phyloP scores from a whole-genome alignment of 2,888 invertebrate genomes.

The Blastobasis lacticolella region DNA sequence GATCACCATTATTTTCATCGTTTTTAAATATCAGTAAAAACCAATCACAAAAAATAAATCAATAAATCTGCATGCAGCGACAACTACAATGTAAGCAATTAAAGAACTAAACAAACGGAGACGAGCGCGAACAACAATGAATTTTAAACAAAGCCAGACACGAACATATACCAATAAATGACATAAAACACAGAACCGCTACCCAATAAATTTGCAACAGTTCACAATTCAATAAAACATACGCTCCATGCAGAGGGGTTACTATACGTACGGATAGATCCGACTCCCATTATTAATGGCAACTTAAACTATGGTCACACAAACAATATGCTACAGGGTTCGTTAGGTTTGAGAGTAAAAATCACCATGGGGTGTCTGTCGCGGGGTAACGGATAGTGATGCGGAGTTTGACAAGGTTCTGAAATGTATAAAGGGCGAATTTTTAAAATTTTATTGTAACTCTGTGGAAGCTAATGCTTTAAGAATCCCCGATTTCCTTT shows the following conservation, averaged over 20 bases:
- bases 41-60: too few relatives aligned
- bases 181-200: too few relatives aligned
- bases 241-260: not conserved
- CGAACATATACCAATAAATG: slow-evolving; percentile 5
- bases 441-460: not conserved
- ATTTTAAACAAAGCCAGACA: slow-evolving; percentile 12
- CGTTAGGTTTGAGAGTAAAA: slow-evolving; percentile 35
- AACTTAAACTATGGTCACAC: slow-evolving; percentile 54
- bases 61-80: too few relatives aligned
- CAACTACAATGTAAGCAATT: too few relatives aligned
- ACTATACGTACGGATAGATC: slow-evolving; percentile 5
- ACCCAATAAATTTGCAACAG: too few relatives aligned
- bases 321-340: slow-evolving; percentile 63
- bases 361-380: slow-evolving; percentile 21
- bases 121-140: too few relatives aligned
- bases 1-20: too few relatives aligned
- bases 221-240: not conserved
- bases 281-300: slow-evolving; percentile 46
- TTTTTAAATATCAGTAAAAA: too few relatives aligned
- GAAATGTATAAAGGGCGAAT: not conserved
- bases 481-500: too few relatives aligned
- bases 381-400: not conserved
- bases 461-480: not conserved
- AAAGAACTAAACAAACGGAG: too few relatives aligned
- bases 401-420: not conserved